Base-by-base conservation (phyloP, 2,888 invertebrate species). In the Cheilosia pagana region DNA sequence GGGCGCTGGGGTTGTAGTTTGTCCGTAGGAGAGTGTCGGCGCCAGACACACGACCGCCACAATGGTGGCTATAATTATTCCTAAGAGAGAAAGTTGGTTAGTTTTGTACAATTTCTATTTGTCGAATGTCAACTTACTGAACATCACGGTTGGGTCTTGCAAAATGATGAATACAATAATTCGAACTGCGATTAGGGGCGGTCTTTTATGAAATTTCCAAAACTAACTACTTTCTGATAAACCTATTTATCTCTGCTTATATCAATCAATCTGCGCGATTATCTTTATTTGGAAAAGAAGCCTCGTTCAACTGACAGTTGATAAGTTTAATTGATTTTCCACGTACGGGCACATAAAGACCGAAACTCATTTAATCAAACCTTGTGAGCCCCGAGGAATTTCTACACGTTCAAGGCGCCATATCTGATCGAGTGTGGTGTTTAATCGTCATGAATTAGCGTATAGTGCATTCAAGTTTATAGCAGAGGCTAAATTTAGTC, bases 181-280 rank as follows among this genome's bases (percentile, higher is more conserved):
- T 67, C 10, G 3, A 45, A 25, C 16, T 28, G 41, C 52, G 8
- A 14, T 25, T 12, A 14, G 14, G 23, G 7, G 23, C 5, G 35
- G 28, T 16, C 59, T 76, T 76, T 68, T 76, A 76, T 76, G 68
- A 52, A 41, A 25, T 67, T 14, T 39, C 31, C n/a, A 21, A 43
- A 43, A 43, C 19, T 14, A 23, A 1, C 5, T 10, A 8, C 3
- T 10, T 8, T 14, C 2, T n/a, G 67, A 55, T 68, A 68, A 68
- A 21, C 43, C 55, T 31, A 55, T 14, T 41, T 43, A 35, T 16
- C 21, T 48, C 1, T 21, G 35, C 35, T 3, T 28, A 7, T 62
- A 21, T 23, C 31, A 21, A 16, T 23, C 14, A 16, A 52, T 50
- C 3, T 39, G 50, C 2, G 50, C 2, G 50, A 65, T 65, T 50